Conservation (phyloP, 2,888 invertebrate species). For the Nymphalis urticae region DNA sequence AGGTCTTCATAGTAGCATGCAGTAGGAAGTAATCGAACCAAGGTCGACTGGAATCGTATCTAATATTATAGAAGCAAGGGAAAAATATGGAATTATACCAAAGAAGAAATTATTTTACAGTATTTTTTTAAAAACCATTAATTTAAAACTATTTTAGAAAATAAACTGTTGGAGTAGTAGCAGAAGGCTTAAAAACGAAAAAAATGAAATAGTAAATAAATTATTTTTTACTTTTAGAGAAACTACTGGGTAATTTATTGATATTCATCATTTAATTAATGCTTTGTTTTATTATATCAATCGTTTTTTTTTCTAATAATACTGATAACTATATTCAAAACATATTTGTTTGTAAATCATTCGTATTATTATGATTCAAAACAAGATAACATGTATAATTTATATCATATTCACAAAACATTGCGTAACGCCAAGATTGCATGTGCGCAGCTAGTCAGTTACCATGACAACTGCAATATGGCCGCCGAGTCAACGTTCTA, state of each 20-base stretch:
- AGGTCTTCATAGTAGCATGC: constrained; percentile 68
- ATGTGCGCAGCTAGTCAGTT: constrained; percentile 31
- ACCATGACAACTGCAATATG: constrained; percentile 44
- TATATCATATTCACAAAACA: constrained; percentile 2
- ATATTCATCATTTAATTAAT: too few species aligned
- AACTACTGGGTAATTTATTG: too few species aligned
- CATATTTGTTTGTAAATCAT: too few species aligned
- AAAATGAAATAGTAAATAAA: too few species aligned
- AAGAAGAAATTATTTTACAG: constrained; percentile 9
- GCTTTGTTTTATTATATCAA: too few species aligned
- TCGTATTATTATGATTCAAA: not conserved
- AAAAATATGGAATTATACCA: constrained; percentile 29
- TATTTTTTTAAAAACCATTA: not conserved
- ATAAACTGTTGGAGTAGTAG: too few species aligned
- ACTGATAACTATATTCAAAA: too few species aligned
- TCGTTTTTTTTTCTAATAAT: too few species aligned
- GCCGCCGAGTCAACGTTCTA: constrained; percentile 45
- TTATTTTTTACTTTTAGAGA: too few species aligned
- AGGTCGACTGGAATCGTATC: constrained; percentile 46
- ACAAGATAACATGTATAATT: not conserved
- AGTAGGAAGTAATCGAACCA: constrained; percentile 69
- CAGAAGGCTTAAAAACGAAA: too few species aligned
- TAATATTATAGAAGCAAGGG: constrained; percentile 30
- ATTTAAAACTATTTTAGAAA: not conserved
- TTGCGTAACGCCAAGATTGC: constrained; percentile 32